Evolutionary conservation across 2,888 invertebrate species (phyloP).

Genomic region (Dyspetes luteomarginatus): DNA sequence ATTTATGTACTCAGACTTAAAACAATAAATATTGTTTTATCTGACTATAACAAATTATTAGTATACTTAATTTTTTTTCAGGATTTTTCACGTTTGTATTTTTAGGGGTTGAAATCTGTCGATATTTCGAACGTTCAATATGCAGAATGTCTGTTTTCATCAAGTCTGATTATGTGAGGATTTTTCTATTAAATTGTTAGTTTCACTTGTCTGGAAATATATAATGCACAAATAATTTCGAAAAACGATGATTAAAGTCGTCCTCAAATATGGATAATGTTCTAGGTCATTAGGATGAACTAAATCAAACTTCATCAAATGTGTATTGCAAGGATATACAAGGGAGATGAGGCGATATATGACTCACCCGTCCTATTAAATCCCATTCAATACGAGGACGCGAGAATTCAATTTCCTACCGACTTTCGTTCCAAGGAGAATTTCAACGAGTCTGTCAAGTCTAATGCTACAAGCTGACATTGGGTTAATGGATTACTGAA

Average conservation of each 20-base stretch:
- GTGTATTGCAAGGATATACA: slow-evolving; percentile 33
- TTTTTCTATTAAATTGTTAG: background rate
- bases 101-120: too few species aligned
- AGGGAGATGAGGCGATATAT: slow-evolving; percentile 13
- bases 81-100: too few species aligned
- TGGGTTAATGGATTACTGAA: slow-evolving; percentile 32
- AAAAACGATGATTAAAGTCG: slow-evolving; percentile 1
- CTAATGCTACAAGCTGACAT: slow-evolving; percentile 12
- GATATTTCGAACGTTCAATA: too few species aligned
- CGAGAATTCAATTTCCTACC: slow-evolving; percentile 61
- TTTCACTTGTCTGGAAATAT: background rate
- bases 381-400: slow-evolving; percentile 45
- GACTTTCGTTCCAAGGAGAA: slow-evolving; percentile 55
- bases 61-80: too few species aligned
- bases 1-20: too few species aligned
- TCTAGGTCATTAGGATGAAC: slow-evolving; percentile 24
- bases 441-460: slow-evolving; percentile 22
- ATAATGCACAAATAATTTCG: background rate
- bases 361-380: slow-evolving; percentile 41
- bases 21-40: too few species aligned
- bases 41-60: too few species aligned
- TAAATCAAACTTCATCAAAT: slow-evolving; percentile 42
- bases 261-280: background rate
- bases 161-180: too few species aligned
- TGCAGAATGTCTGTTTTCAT: too few species aligned